Evolutionary conservation across 2,113 vertebrate genomes (phyloP).

Genomic region (Xiphorhynchus elegans): DNA sequence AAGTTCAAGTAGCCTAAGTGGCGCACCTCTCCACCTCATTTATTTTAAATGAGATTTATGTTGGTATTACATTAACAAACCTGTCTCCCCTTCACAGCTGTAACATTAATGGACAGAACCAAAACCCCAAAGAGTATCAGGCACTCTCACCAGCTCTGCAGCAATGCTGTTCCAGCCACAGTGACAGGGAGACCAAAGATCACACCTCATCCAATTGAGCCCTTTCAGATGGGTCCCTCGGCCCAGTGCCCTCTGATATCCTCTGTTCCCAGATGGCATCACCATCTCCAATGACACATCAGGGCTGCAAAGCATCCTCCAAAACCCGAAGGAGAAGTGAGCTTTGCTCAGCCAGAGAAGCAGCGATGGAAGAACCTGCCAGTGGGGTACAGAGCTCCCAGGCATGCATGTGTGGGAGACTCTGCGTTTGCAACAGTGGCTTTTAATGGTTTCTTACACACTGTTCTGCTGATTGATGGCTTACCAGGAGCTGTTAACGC

Average conservation of each 20-base stretch:
- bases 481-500: conserved; percentile 48
- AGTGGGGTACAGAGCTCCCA: neutral
- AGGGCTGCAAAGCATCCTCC: neutral
- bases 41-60: neutral
- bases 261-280: neutral
- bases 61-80: neutral
- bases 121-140: neutral
- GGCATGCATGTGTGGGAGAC: fast-evolving
- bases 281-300: fast-evolving
- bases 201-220: neutral
- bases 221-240: no score
- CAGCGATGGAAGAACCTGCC: neutral
- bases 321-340: fast-evolving
- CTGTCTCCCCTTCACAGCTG: neutral
- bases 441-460: neutral
- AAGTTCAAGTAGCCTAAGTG: neutral
- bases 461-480: conserved; percentile 53
- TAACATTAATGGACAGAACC: neutral
- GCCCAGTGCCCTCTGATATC: neutral
- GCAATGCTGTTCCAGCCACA: neutral
- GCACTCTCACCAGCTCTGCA: neutral
- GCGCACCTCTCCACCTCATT: neutral
- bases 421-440: neutral
- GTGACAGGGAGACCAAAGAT: neutral
- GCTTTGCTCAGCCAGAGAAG: neutral